These are phyloP conservation scores for Hyles vespertilio DNA, from an alignment of 1,140 invertebrate genomes.

Conservation along the genomic window DNA sequence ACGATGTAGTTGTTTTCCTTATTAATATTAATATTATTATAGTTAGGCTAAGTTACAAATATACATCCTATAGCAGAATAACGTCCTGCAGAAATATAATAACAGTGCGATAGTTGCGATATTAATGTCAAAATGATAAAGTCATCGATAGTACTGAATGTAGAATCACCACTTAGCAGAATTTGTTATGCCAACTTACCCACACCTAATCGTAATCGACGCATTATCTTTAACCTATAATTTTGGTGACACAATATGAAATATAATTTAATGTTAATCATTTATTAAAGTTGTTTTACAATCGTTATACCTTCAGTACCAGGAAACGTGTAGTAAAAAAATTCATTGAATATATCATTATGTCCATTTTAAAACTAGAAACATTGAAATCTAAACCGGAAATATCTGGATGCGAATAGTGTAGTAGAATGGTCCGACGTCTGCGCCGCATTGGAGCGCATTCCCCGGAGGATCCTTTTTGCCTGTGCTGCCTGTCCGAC, in stretches of 20 bases:
- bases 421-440: constrained; percentile 30
- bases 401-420: constrained; percentile 40
- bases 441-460: constrained; percentile 28
- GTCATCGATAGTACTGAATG: constrained; percentile 5
- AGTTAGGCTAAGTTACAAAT: too few species aligned
- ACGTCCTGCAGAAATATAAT: too few species aligned
- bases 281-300: too few species aligned
- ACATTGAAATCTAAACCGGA: constrained; percentile 43
- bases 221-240: constrained; percentile 1
- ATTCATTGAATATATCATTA: neutral
- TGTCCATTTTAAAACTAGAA: constrained; percentile 22
- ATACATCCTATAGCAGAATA: too few species aligned
- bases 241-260: too few species aligned
- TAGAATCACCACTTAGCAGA: constrained; percentile 4
- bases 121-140: constrained; percentile 15
- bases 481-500: constrained; percentile 46
- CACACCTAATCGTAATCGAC: constrained; percentile 10
- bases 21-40: too few species aligned
- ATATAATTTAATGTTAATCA: too few species aligned
- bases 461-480: constrained; percentile 61
- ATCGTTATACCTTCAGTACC: too few species aligned
- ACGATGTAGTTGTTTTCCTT: too few species aligned
- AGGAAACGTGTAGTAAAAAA: too few species aligned
- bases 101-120: neutral
- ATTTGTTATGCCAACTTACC: constrained; percentile 4